phyloP scores from a whole-genome alignment of 2,888 invertebrate genomes.

The Malthinus flaveolus region DNA sequence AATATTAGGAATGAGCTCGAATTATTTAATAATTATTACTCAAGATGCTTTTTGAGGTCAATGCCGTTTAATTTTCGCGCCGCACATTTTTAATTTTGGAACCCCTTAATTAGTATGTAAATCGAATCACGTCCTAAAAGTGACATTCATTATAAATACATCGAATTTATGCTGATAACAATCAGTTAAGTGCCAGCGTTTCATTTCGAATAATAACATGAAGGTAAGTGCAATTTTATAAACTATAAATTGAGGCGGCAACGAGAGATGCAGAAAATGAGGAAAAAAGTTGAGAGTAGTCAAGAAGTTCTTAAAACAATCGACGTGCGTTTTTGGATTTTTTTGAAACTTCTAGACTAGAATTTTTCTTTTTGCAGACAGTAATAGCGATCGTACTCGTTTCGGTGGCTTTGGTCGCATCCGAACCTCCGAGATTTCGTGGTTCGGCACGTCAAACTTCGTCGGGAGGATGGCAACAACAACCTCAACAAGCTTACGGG shows the following conservation, averaged over 20 bases:
- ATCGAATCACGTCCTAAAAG: conserved; percentile 25
- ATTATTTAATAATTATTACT: conserved; percentile 19
- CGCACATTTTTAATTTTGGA: conserved; percentile 13
- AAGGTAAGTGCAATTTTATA: conserved; percentile 21
- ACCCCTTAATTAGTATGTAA: conserved; percentile 15
- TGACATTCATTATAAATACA: conserved; percentile 26
- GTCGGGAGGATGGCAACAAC: conserved; percentile 49
- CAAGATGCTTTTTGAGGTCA: conserved; percentile 28
- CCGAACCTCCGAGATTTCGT: conserved; percentile 54
- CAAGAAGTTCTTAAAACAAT: not conserved
- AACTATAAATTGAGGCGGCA: not conserved
- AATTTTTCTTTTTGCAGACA: conserved; percentile 11
- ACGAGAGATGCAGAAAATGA: not conserved
- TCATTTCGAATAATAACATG: conserved; percentile 19
- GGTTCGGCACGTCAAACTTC: conserved; percentile 46
- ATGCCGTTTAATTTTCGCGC: conserved; percentile 27
- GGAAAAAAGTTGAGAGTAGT: no score
- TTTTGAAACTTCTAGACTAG: not conserved
- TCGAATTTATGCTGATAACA: conserved; percentile 23
- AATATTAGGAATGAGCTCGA: not conserved
- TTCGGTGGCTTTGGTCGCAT: conserved; percentile 50
- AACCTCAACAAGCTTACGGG: conserved; percentile 40
- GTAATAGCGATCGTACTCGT: conserved; percentile 48
- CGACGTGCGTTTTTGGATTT: not conserved
- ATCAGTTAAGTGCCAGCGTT: conserved; percentile 23